Evolutionary conservation across 2,888 invertebrate genomes (phyloP), one percentile per base, ranked within the genome.

Genomic region (Tillus elongatus): DNA sequence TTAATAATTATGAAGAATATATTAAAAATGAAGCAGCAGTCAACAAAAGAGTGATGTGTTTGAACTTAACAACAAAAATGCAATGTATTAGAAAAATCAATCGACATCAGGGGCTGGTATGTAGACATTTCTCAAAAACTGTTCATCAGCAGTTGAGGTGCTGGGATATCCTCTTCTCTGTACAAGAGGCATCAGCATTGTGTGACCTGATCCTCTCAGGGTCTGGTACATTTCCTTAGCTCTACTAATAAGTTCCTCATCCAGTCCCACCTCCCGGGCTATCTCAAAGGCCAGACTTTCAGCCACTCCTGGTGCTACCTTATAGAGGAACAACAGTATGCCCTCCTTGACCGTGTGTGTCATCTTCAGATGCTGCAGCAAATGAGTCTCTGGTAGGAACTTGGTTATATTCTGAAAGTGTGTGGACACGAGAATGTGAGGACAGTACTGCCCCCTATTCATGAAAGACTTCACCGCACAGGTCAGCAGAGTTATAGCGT

Each of bases 341-440:
- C 68, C 70, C 24, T 53, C 49, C 6, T 40, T 24, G 30, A 39
- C 47, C 3, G 48, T 51, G 38, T 61, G 52, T 16, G 56, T 50
- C 67, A 61, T 59, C 45, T 58, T 60, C 27, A 55, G 44, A 46
- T 57, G 55, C 14, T 52, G 50, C 3, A 64, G 42, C 26, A 57
- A 45, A 4, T 15, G 8, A 71, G 64, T 4, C 24, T 70, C 57
- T 0, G 74, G 70, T 4, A 88, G 61, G 36, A 75, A 68, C 34
- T 73, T 64, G 24, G 71, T 61, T 16, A 88, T 64, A 30, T 77
- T 70, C 49, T 82, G 74, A 53, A 82, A 82, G 62, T 91, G 90
- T 0, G 91, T 89, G 1, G 85, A 76, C 3, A 83, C 68, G 33
- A 89, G 65, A 1, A 86, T 66, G 53, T 87, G 85, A 0, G 91